Base-by-base conservation (phyloP, 2,888 invertebrate genomes). In the Syrphus vitripennis region DNA sequence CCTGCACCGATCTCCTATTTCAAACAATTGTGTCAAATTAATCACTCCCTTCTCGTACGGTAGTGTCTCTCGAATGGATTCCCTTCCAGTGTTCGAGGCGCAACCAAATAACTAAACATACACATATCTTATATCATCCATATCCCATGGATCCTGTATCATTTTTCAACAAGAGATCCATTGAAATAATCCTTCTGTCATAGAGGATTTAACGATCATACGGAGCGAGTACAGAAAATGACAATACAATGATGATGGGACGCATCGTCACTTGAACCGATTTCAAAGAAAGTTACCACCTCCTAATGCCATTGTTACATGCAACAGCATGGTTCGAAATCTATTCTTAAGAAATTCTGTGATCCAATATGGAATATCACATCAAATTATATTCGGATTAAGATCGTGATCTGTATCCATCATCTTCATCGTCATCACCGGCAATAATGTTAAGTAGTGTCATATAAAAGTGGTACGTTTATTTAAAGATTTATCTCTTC, bases 21-120 rank as follows among this genome's bases (percentile, higher is more conserved):
- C 75, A 21, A 76, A 76, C 81, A 81, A 84, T 84, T 84, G 84
- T 84, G 84, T 84, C 81, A 84, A 84, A 84, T 84, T 84, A 84
- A 84, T 84, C 84, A 81, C 81, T 76, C 76, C 80, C 34, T 37
- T 75, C 19, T 16, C 14, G 14, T 45, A 31, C 74, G 57, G 72
- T 16, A 24, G 16, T 72, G 24, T 76, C 45, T 34, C 42, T 16
- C 37, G 42, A 71, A 63, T 42, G 63, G 7, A 42, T 55, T 63
- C 34, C 9, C 14, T 59, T 57, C n/a, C 34, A 71, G 19, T 14
- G n/a, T 48, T 29, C 50, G 12, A 14, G 16, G 50, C 42, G 19
- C 16, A 71, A 45, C 57, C 19, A 24, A 45, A 67, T 65, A 31
- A 26, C 67, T 65, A 79, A 79, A 63, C 37, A 74, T 55, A 78